Base-by-base conservation (phyloP, 2,888 invertebrate species). In the Callimorpha dominula region DNA sequence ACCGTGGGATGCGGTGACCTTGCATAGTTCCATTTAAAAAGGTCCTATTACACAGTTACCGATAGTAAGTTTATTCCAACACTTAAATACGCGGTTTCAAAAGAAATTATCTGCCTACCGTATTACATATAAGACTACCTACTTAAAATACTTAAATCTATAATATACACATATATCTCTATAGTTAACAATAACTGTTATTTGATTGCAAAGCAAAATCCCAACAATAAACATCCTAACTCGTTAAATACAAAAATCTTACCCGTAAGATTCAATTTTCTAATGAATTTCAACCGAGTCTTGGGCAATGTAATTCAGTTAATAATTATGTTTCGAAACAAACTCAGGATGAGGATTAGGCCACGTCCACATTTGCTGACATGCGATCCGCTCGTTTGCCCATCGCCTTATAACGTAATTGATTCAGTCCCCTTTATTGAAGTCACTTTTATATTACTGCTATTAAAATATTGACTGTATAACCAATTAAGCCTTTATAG, bases 371-470 rank as follows among this genome's bases (percentile, higher is more conserved):
- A 81, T 83, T 83, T 79, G 75, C 60, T 70, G 85, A 85, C 91
- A 91, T 89, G 91, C 91, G 82, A 91, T 88, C 73, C 80, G 88
- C 85, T 91, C 91, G 81, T 91, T 91, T 89, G 80, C 78, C 65
- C 66, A 65, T 75, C 73, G 80, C 80, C 84, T 81, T 81, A 82
- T 77, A 74, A 75, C 78, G 76, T 85, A 84, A 87, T 85, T 87
- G 81, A 82, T 84, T 83, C 81, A 79, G 82, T 83, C 76, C 73
- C 65, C 78, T 82, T 79, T 80, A 86, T 81, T 85, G 81, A 75
- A 76, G 77, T 70, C 70, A 80, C 68, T 66, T 74, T 76, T 71
- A 76, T 79, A 75, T 75, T 63, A 73, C 76, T 14, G 65, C 70
- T 20, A 75, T 80, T 79, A 81, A 1, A 31, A 31, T 77, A 79